A percentile compares a stretch with the other conserved stretches of the same genome.
Evolutionary conservation across 2,888 invertebrate genomes (phyloP).

Genomic region (Spatulosminthurus flaviceps): DNA sequence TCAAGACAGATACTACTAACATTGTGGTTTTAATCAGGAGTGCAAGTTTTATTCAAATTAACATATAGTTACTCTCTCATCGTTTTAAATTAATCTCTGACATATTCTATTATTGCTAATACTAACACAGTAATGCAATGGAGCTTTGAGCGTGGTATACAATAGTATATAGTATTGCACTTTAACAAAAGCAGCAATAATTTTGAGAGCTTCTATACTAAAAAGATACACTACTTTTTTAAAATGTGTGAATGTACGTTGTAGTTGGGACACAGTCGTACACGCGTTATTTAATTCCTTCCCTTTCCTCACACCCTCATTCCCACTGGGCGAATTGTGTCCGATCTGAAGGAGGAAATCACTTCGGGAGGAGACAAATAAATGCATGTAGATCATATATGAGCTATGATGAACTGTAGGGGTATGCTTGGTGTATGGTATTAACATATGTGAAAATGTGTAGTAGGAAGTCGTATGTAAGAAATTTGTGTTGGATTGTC

Average conservation of each 20-base stretch:
- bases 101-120: too few species aligned
- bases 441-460: not conserved
- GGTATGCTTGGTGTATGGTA: not conserved
- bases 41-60: not conserved
- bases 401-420: not conserved
- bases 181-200: too few species aligned
- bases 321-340: slow-evolving; percentile 29
- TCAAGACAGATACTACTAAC: not conserved
- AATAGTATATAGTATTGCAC: too few species aligned
- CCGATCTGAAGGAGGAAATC: slow-evolving; percentile 22
- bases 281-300: slow-evolving; percentile 34
- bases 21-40: slow-evolving; percentile 1
- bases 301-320: slow-evolving; percentile 39
- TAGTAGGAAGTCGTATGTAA: too few species aligned
- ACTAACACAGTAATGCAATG: too few species aligned
- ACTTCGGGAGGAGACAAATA: slow-evolving; percentile 37
- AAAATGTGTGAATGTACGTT: too few species aligned
- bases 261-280: too few species aligned
- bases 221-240: too few species aligned
- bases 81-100: not conserved
- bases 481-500: too few species aligned
- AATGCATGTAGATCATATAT: not conserved
- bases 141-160: too few species aligned
- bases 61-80: not conserved
- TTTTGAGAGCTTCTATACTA: too few species aligned